phyloP scores from a whole-genome alignment of 2,113 vertebrate species.

The Tragelaphus scriptus region DNA sequence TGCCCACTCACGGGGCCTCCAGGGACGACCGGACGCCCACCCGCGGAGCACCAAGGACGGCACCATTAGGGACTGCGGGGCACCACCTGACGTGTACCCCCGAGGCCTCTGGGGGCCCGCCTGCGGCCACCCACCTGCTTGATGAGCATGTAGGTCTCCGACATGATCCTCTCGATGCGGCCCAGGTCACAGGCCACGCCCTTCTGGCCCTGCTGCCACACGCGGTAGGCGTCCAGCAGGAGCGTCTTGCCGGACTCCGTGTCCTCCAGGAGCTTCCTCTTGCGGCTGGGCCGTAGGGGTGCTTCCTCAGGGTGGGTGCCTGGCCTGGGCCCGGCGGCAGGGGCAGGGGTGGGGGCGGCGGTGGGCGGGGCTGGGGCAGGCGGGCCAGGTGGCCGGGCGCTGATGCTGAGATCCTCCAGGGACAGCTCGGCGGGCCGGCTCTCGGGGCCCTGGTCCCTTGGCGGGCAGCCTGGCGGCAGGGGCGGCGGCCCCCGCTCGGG shows the following conservation, averaged over 20 bases:
- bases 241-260: slow-evolving; percentile 92
- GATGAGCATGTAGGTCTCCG: slow-evolving; percentile 98
- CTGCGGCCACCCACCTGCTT: slow-evolving; percentile 86
- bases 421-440: slow-evolving; percentile 88
- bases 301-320: slow-evolving; percentile 71
- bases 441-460: slow-evolving; percentile 82
- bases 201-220: slow-evolving; percentile 99
- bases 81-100: too few species aligned
- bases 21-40: too few species aligned
- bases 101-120: accelerated
- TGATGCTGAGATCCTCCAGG: slow-evolving; percentile 96
- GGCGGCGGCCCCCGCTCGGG: slow-evolving; percentile 57
- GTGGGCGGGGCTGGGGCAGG: slow-evolving; percentile 68
- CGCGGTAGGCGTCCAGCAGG: slow-evolving; percentile 93
- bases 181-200: slow-evolving; percentile 93
- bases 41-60: too few species aligned
- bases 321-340: slow-evolving; percentile 34
- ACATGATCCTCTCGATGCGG: slow-evolving; percentile 98
- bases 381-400: slow-evolving; percentile 78
- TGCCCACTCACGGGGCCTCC: too few species aligned
- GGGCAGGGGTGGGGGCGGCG: too few species aligned
- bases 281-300: slow-evolving; percentile 77
- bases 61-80: too few species aligned
- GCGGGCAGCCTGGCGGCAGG: slow-evolving; percentile 52
- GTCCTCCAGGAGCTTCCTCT: slow-evolving; percentile 81